Evolutionary conservation across 2,797 vertebrate species (phyloP).

Genomic region (Gambelia wislizenii): DNA sequence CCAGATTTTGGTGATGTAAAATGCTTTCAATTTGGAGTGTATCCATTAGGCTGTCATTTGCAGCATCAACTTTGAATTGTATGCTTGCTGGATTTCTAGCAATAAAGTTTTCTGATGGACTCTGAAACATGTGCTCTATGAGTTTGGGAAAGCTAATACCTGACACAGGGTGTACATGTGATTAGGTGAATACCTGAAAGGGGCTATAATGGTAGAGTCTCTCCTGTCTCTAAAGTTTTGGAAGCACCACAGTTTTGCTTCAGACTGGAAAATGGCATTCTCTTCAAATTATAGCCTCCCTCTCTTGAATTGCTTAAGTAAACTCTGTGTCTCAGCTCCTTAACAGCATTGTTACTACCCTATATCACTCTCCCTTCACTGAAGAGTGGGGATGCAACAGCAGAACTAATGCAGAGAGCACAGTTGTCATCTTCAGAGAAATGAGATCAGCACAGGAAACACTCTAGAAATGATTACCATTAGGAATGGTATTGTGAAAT

Average conservation of each 20-base stretch:
- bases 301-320: neutral
- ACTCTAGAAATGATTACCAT: neutral
- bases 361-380: neutral
- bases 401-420: neutral
- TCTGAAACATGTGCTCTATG: too few species aligned
- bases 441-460: slow-evolving; percentile 1
- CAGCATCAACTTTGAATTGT: too few species aligned
- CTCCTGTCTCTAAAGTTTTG: neutral
- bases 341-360: neutral
- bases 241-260: neutral
- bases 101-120: too few species aligned
- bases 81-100: too few species aligned
- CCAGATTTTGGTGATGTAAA: too few species aligned
- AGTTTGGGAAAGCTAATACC: too few species aligned
- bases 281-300: neutral
- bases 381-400: neutral
- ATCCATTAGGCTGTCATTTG: too few species aligned
- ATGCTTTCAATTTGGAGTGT: too few species aligned
- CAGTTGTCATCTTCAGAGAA: neutral
- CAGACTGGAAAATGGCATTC: neutral
- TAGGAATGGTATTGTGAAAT: neutral
- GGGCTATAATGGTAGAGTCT: neutral
- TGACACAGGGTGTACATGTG: too few species aligned
- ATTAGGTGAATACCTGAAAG: too few species aligned
- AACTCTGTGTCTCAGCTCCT: too few species aligned